Evolutionary conservation across 2,888 invertebrate species (phyloP), one percentile per base, ranked within the genome.

Genomic region (Gymnosoma rotundatum): DNA sequence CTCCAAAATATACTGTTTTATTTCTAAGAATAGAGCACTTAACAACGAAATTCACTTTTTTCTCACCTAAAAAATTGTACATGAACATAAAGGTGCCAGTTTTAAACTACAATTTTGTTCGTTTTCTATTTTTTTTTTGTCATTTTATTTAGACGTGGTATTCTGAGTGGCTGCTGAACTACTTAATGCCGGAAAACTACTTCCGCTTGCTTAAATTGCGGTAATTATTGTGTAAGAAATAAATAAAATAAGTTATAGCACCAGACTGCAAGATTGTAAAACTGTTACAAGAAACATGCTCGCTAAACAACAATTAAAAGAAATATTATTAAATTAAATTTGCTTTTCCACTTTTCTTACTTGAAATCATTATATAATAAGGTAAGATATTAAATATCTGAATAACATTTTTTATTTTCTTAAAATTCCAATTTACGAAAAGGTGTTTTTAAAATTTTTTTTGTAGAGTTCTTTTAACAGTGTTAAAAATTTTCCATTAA

Each of bases 161-260:
- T n/a, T n/a, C 54, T 21, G 9, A 54, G 54, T 12, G 54, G 1
- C 12, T 54, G 10, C 54, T 54, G 54, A 18, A 18, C 21, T 54
- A 54, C 54, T 54, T 18, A 54, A 54, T 21, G 54, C 54, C 54
- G 54, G 54, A 54, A 54, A 54, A 54, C 20, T n/a, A 54, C 18
- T 54, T 18, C 54, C 54, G 54, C 16, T 54, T 54, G 20, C 54
- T 54, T 7, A 12, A 54, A 18, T 21, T 54, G 54, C 54, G 54
- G 54, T 54, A 54, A 54, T 54, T 21, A 21, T 54, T 54, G 21
- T 54, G 54, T 54, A 20, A 54, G 18, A 54, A 54, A 54, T 54
- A 54, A 54, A 54, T 54, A 54, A 21, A 21, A 21, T 54, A 48
- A 48, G 5, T n/a, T n/a, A 3, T 48, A n/a, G n/a, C 48, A 48